These are phyloP conservation scores for Pao palembangensis DNA, from an alignment of 2,113 vertebrate species.

Conservation along the genomic window DNA sequence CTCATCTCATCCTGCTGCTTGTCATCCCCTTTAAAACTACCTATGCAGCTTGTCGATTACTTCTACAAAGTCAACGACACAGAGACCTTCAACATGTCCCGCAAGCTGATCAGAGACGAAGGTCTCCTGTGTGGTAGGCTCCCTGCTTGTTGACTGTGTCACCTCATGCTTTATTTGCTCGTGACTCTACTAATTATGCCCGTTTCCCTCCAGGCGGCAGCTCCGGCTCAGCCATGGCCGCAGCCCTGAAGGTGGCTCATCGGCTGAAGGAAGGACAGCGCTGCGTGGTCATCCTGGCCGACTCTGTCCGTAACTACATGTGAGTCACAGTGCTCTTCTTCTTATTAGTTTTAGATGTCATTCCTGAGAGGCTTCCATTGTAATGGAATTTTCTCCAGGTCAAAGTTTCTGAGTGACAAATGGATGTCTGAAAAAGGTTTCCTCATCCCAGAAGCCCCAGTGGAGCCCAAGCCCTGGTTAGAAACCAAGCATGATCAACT, in stretches of 20 bases:
- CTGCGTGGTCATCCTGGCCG: conserved; percentile 88
- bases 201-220: conserved; percentile 81
- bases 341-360: background rate
- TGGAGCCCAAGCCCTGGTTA: conserved; percentile 81
- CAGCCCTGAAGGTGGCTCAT: conserved; percentile 80
- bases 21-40: background rate
- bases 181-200: background rate
- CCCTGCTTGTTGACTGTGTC: background rate
- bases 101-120: conserved; percentile 85
- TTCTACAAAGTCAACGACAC: conserved; percentile 85
- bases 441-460: conserved; percentile 73
- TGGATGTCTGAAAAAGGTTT: conserved; percentile 94
- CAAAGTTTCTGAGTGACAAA: conserved; percentile 88
- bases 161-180: background rate
- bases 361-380: background rate
- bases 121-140: conserved; percentile 87
- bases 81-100: conserved; percentile 80
- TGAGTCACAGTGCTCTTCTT: conserved; percentile 56
- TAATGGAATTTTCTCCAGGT: conserved; percentile 65
- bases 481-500: background rate
- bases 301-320: conserved; percentile 94
- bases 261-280: conserved; percentile 85
- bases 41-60: conserved; percentile 79
- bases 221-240: conserved; percentile 80
- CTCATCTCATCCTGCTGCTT: background rate